phyloP scores from a whole-genome alignment of 2,888 invertebrate species.

The Pseudolycoriella hygida region DNA sequence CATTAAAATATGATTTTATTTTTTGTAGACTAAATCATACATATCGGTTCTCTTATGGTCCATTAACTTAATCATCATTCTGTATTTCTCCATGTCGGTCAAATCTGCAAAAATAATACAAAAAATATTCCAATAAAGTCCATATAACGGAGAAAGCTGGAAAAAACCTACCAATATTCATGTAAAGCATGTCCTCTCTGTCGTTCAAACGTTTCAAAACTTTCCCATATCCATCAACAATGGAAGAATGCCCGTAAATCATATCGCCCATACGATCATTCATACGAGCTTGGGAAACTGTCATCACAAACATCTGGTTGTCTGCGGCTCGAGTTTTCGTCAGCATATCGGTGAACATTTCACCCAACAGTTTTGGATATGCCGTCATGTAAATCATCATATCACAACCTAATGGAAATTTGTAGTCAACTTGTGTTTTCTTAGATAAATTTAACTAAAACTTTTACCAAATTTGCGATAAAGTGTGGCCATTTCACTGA shows the following conservation, averaged over 20 bases:
- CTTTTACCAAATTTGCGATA: constrained; percentile 32
- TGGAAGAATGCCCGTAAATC: constrained; percentile 75
- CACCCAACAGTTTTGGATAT: constrained; percentile 83
- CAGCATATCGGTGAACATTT: constrained; percentile 73
- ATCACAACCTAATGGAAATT: constrained; percentile 35
- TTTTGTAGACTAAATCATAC: too few species aligned
- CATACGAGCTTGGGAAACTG: constrained; percentile 62
- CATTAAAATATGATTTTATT: too few species aligned
- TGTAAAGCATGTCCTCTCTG: neutral
- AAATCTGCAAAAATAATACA: too few species aligned
- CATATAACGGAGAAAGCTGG: too few species aligned
- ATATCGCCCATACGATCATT: constrained; percentile 58
- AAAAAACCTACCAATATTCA: too few species aligned
- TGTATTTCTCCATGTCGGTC: too few species aligned
- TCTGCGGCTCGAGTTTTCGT: constrained; percentile 68
- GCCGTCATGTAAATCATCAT: constrained; percentile 83
- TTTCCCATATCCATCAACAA: constrained; percentile 64
- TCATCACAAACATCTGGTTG: constrained; percentile 75
- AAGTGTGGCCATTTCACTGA: constrained; percentile 68
- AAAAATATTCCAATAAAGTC: too few species aligned
- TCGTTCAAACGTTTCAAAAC: constrained; percentile 23
- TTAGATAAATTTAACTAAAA: too few species aligned
- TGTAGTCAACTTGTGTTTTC: too few species aligned
- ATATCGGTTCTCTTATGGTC: too few species aligned
- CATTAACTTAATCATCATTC: too few species aligned